A percentile compares a stretch with the other conserved stretches of the same genome.
phyloP scores from a whole-genome alignment of 2,113 vertebrate species.

The Oreochromis spilurus region DNA sequence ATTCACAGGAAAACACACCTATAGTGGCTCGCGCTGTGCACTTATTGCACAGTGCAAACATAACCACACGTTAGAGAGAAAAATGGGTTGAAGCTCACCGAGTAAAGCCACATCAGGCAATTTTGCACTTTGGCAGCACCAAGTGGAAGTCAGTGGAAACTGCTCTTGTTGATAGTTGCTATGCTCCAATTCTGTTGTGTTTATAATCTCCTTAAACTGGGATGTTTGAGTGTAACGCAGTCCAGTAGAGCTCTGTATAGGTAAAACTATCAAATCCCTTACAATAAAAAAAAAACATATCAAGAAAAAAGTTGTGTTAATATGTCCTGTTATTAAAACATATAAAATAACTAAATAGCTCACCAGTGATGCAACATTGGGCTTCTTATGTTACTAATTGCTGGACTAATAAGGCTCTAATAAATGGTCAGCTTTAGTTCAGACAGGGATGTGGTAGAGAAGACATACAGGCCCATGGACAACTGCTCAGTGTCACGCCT shows the following conservation, averaged over 20 bases:
- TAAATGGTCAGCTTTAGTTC: not conserved
- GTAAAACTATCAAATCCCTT: not conserved
- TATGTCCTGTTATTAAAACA: not conserved
- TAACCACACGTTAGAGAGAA: not conserved
- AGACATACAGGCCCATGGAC: not conserved
- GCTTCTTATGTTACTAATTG: not conserved
- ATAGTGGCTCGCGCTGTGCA: not conserved
- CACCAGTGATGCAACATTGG: not conserved
- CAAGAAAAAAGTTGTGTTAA: too few relatives aligned
- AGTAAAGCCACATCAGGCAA: not conserved
- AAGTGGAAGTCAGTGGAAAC: not conserved
- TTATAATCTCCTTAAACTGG: not conserved
- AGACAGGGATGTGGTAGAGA: not conserved
- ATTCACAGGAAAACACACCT: constrained; percentile 18
- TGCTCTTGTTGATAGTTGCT: not conserved
- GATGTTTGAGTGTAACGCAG: not conserved
- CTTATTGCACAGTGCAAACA: constrained; percentile 9
- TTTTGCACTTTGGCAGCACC: constrained; percentile 20
- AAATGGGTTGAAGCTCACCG: not conserved
- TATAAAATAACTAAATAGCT: not conserved
- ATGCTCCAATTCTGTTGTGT: not conserved
- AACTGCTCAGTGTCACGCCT: not conserved
- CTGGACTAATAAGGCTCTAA: not conserved
- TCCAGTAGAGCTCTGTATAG: not conserved
- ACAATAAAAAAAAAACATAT: not conserved